Evolutionary conservation across 2,888 invertebrate species (phyloP).

Genomic region (Cotesia congregata): DNA sequence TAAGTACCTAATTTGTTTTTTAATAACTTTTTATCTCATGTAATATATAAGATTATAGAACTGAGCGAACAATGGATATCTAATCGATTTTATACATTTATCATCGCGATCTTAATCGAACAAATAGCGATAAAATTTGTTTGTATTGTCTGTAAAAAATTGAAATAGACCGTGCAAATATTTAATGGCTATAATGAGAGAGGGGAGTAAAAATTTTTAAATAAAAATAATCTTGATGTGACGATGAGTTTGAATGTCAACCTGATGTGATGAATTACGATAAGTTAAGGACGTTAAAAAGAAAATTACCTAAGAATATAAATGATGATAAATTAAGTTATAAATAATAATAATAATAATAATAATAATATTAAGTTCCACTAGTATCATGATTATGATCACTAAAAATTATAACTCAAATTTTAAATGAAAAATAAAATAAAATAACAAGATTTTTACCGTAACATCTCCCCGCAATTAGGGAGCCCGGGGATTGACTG

Average conservation of each 20-base stretch:
- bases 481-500: not conserved
- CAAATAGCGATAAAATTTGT: conserved; percentile 11
- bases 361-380: not conserved
- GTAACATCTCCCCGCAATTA: conserved; percentile 20
- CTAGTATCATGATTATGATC: no score
- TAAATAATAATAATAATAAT: conserved; percentile 15
- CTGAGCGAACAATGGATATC: not conserved
- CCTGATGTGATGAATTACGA: conserved; percentile 20
- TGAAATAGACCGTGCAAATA: not conserved
- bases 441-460: not conserved
- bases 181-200: not conserved
- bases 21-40: not conserved
- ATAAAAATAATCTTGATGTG: not conserved
- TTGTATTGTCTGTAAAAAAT: conserved; percentile 13
- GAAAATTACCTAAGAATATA: conserved; percentile 1
- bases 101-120: not conserved
- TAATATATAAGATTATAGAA: not conserved
- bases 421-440: no score
- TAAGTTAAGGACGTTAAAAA: conserved; percentile 26
- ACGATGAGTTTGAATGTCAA: conserved; percentile 16
- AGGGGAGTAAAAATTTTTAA: not conserved
- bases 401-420: no score
- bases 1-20: not conserved
- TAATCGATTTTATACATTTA: not conserved
- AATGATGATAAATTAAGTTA: not conserved